Evolutionary conservation across 2,113 vertebrate genomes (phyloP).

Genomic region (Chionodraco myersi): DNA sequence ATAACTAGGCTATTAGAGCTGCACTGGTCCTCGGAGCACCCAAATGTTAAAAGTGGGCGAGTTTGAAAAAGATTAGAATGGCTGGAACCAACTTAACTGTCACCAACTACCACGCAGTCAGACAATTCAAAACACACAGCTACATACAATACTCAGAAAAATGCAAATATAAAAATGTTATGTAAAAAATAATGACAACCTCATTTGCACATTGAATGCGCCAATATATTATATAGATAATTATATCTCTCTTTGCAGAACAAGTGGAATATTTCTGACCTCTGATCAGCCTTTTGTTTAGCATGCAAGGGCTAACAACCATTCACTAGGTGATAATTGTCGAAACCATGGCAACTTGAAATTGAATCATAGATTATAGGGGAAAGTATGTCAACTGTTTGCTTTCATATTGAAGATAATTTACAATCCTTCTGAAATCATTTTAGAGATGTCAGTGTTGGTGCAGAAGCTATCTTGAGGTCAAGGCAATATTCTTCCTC

Average conservation of each 20-base stretch:
- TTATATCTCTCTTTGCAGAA: neutral
- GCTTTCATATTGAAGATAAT: slow-evolving; percentile 7
- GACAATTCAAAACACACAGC: slow-evolving; percentile 37
- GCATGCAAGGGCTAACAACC: slow-evolving; percentile 4
- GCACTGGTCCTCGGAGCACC: slow-evolving; percentile 52
- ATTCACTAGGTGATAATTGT: neutral
- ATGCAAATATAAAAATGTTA: neutral
- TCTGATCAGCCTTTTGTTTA: neutral
- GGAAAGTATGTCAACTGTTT: neutral
- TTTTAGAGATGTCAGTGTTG: slow-evolving; percentile 10
- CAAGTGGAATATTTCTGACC: neutral
- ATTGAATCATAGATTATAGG: neutral
- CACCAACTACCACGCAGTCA: slow-evolving; percentile 14
- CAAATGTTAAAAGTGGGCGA: slow-evolving; percentile 64
- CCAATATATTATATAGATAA: neutral
- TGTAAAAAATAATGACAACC: neutral
- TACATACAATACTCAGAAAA: slow-evolving; percentile 27
- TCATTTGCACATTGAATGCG: neutral
- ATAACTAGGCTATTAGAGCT: slow-evolving; percentile 67
- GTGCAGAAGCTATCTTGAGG: slow-evolving; percentile 2
- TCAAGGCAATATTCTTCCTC: neutral
- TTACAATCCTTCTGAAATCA: slow-evolving; percentile 17
- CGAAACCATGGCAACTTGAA: neutral
- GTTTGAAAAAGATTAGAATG: slow-evolving; percentile 9
- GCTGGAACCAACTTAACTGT: slow-evolving; percentile 22